These are phyloP conservation scores for Amphiprion percula DNA, from an alignment of 2,113 vertebrate species.

Conservation along the genomic window DNA sequence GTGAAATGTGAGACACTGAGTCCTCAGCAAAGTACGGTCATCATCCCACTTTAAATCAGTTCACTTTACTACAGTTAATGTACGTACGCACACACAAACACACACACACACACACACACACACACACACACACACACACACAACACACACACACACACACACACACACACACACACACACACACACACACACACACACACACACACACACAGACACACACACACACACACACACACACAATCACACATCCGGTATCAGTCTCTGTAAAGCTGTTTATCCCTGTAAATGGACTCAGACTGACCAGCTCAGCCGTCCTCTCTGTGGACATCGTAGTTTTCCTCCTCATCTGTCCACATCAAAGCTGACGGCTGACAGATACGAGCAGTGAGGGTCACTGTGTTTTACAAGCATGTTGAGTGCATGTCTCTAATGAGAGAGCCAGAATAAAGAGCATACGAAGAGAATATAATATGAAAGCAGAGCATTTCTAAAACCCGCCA, in stretches of 20 bases:
- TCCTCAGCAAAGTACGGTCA: too few relatives aligned
- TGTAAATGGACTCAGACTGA: constrained; percentile 41
- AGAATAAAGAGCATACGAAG: neutral
- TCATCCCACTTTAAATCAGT: too few relatives aligned
- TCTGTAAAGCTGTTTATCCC: constrained; percentile 41
- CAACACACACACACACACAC: constrained; percentile 18
- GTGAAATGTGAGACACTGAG: too few relatives aligned
- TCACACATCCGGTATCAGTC: constrained; percentile 63
- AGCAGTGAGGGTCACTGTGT: constrained; percentile 26
- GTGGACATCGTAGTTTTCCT: constrained; percentile 7
- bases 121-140: too few relatives aligned
- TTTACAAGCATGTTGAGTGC: constrained; percentile 13
- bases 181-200: too few relatives aligned
- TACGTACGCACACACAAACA: constrained; percentile 9
- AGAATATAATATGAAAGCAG: neutral
- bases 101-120: constrained; percentile 46
- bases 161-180: constrained; percentile 45
- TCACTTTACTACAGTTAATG: too few relatives aligned
- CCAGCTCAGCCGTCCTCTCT: constrained; percentile 4
- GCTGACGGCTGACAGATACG: constrained; percentile 9
- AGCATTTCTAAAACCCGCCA: neutral
- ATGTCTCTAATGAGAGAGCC: constrained; percentile 14
- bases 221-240: neutral
- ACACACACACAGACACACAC: too few relatives aligned
- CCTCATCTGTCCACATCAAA: constrained; percentile 42